Percentiles rank a stretch among this genome's conserved stretches.
Conservation (phyloP, 2,113 vertebrate species). For the Varanus komodoensis region DNA sequence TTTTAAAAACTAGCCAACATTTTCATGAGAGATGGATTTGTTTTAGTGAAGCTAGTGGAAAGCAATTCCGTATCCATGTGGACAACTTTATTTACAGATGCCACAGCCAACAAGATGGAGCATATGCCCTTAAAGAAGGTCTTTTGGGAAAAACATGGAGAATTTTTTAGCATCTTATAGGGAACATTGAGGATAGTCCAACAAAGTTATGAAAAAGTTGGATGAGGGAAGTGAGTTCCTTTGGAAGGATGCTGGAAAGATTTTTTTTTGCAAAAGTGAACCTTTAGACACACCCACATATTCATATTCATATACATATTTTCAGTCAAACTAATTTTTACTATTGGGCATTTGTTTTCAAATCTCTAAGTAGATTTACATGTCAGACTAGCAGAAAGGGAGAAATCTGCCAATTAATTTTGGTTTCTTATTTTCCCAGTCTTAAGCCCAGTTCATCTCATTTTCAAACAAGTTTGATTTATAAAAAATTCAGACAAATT, state of each 20-base stretch:
- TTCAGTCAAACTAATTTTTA: neutral
- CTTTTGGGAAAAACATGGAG: neutral
- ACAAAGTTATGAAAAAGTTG: no score
- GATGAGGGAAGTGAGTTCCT: neutral
- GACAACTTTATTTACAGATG: neutral
- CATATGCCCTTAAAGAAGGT: no score
- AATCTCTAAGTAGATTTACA: neutral
- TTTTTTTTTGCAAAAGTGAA: neutral
- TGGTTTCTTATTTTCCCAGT: no score
- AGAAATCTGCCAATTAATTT: no score
- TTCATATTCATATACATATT: neutral
- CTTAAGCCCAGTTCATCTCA: no score
- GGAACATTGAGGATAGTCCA: neutral
- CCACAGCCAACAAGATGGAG: no score
- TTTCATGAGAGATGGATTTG: neutral
- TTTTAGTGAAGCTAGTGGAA: neutral
- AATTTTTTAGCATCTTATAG: neutral
- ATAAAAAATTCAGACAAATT: no score
- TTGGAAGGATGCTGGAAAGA: neutral
- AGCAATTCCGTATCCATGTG: neutral
- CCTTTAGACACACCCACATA: no score
- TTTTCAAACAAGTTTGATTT: no score
- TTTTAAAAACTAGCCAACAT: neutral
- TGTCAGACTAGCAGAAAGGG: no score
- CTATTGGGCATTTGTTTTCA: neutral